Base-by-base conservation (phyloP, 2,888 invertebrate species). In the Lasioglossum marginatum region DNA sequence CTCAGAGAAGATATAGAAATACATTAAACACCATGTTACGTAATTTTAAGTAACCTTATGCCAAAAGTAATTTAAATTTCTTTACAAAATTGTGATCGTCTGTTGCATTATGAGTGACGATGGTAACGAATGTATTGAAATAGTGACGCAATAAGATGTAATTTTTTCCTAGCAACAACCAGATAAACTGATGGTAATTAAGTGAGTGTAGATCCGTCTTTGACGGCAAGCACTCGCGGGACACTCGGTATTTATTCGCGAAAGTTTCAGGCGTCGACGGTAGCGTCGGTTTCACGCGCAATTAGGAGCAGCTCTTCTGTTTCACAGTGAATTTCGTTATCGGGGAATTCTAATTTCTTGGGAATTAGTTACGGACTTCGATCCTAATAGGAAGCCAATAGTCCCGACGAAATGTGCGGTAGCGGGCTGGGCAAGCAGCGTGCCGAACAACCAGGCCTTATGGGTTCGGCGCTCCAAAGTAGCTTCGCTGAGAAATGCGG, bases 311-410 rank as follows among this genome's bases (percentile, higher is more conserved):
- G 48, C 57, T 37, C 45, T 52, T 1, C n/a, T 70, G 79, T 82
- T 82, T 85, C 57, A 70, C 63, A 4, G 27, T 45, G 52, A 60
- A 68, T 70, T 16, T 37, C 77, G 76, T 73, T 77, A 66, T 70
- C 72, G 66, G 77, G 63, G 78, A 74, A 88, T 88, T 79, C 82
- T 87, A 88, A 88, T 85, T 87, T 87, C 83, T 83, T 71, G 68
- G 81, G 81, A 85, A 89, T 86, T 81, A 74, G 77, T 71, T 81
- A 81, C 81, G 40, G 82, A 86, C 71, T 85, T 83, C 85, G 82
- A 88, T 88, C 83, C 75, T 88, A 91, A 91, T 91, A 91, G 88
- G 88, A 88, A 91, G 90, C 85, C 90, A 89, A 91, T 91, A 90
- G 87, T 89, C 87, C 73, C 74, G 52, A 48, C 60, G 81, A 77